These are phyloP conservation scores for Zaprionus lineosus DNA, from an alignment of 2,888 invertebrate species.

Conservation along the genomic window DNA sequence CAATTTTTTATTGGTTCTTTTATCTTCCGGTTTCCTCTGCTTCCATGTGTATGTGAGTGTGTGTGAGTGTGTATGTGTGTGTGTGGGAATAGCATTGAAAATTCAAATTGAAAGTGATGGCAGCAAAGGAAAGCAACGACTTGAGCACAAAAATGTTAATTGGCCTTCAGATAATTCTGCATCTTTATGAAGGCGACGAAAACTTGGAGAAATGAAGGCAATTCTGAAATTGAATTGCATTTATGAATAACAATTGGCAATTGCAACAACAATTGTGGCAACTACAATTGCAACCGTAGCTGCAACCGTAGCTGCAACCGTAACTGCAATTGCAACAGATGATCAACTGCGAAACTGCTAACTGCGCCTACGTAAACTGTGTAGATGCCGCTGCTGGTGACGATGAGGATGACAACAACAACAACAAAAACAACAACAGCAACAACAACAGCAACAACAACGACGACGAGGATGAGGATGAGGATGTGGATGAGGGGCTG, in stretches of 20 bases:
- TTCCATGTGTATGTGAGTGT: conserved; percentile 2
- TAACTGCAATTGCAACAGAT: conserved; percentile 26
- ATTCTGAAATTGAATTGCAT: conserved; percentile 78
- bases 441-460: too few species aligned
- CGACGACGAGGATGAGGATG: too few species aligned
- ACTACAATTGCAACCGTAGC: conserved; percentile 19
- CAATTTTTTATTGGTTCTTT: too few species aligned
- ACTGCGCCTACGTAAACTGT: conserved; percentile 1
- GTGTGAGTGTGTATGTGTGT: background rate
- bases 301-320: conserved; percentile 35
- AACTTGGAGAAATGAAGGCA: conserved; percentile 65
- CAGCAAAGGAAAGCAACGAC: background rate
- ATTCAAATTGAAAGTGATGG: background rate
- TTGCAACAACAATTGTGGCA: conserved; percentile 18
- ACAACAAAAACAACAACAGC: too few species aligned
- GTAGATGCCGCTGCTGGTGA: background rate
- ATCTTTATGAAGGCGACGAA: conserved; percentile 57
- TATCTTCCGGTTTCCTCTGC: conserved; percentile 16
- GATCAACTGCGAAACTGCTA: conserved; percentile 30
- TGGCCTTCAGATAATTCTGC: conserved; percentile 12
- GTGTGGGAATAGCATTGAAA: conserved; percentile 1
- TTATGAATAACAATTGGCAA: conserved; percentile 76
- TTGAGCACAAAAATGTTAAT: conserved; percentile 43
- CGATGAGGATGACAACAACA: too few species aligned
- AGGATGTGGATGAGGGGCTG: too few species aligned